A percentile compares a stretch with the other conserved stretches of the same genome.
Conservation (phyloP, 2,797 vertebrate species). For the Tenualosa ilisha region DNA sequence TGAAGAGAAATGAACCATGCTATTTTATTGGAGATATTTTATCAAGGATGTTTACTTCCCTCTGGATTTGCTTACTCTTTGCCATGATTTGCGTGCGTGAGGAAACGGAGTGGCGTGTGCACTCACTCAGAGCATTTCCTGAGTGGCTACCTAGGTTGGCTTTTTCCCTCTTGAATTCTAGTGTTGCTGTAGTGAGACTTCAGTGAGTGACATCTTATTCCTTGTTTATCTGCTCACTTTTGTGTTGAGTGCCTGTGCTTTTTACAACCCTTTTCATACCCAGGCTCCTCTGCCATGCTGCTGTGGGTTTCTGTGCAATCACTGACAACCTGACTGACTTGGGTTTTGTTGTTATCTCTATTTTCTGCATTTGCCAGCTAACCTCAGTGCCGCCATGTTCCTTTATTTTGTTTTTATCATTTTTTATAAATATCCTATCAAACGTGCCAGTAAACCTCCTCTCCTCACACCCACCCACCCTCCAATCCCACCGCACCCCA, state of each 20-base stretch:
- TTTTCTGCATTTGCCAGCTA: constrained; percentile 17
- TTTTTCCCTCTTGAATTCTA: background rate
- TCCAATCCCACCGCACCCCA: too few relatives aligned
- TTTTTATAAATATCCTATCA: background rate
- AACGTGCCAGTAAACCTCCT: constrained; percentile 8
- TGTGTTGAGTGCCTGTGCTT: background rate
- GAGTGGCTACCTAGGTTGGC: background rate
- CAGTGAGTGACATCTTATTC: background rate
- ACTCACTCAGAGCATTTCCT: background rate
- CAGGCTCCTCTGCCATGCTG: constrained; percentile 6
- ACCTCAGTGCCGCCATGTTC: constrained; percentile 29
- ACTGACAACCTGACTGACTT: background rate
- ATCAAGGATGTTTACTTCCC: background rate
- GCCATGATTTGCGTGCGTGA: background rate
- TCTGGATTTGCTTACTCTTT: background rate
- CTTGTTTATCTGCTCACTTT: background rate
- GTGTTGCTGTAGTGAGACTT: background rate
- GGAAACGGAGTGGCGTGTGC: background rate
- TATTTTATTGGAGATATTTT: constrained; percentile 36
- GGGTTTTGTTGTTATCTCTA: background rate
- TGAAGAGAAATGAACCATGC: constrained; percentile 53
- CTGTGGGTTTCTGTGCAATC: constrained; percentile 21
- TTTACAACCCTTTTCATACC: background rate
- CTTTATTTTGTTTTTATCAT: constrained; percentile 39
- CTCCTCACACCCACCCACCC: background rate